Evolutionary conservation across 1,140 invertebrate species (phyloP), one percentile per base, ranked within the genome.

Genomic region (Nymphalis io): DNA sequence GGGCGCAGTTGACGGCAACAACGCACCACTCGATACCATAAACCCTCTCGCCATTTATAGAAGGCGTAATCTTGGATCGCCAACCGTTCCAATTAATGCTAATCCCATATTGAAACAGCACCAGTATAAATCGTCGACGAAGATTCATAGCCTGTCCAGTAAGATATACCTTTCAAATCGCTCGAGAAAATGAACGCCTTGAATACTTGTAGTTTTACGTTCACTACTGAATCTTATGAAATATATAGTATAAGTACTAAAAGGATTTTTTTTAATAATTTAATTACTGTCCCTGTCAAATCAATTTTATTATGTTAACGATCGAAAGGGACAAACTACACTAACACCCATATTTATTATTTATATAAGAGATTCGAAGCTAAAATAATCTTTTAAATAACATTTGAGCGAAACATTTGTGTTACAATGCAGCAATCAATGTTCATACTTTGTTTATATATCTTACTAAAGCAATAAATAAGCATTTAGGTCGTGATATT

Each of bases 1-100:
- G 73, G 74, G 80, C 83, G 80, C 81, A 73, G 74, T 75, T 83
- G 85, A 84, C 83, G 82, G 81, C 74, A 80, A 82, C 83, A 83
- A 80, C 84, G 83, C 82, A 78, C 76, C 75, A 58, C 68, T 60
- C 82, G 84, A 86, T 86, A 86, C 87, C 87, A 86, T 87, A 88
- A 88, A 86, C 78, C 80, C 77, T 85, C 86, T 69, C 78, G 79
- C 85, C 87, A 85, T 89, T 87, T 89, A 89, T 85, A 87, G 87
- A 81, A 84, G 72, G 83, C 74, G 81, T 76, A 83, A 83, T 83
- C 80, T 76, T 72, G 70, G 78, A 83, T 83, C 77, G 81, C 75
- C 73, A 70, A 73, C 65, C 79, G 83, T 83, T 83, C 86, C 86
- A 88, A 88, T 88, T 88, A 88, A 88, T 85, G 85, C 71, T 75